phyloP scores from a whole-genome alignment of 2,113 vertebrate genomes.

The Bubalus kerabau region DNA sequence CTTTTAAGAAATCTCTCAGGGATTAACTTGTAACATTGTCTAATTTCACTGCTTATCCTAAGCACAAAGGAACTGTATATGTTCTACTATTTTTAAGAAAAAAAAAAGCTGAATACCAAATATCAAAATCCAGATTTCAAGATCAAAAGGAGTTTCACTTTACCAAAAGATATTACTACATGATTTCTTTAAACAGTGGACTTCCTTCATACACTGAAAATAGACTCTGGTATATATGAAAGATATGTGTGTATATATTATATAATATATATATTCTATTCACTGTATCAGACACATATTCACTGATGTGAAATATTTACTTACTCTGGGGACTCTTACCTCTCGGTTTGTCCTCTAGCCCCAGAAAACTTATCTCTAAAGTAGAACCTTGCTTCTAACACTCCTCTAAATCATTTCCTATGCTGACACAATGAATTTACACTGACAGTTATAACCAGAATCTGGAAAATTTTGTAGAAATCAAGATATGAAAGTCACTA shows the following conservation, averaged over 20 bases:
- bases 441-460: not conserved
- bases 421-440: not conserved
- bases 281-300: not conserved
- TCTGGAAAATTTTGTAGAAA: not conserved
- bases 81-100: not conserved
- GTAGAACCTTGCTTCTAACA: not conserved
- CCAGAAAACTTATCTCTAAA: not conserved
- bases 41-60: not conserved
- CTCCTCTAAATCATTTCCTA: not conserved
- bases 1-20: not conserved
- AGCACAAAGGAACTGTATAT: not conserved
- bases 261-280: not conserved
- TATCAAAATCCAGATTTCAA: not conserved
- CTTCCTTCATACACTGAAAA: not conserved
- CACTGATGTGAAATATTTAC: not conserved
- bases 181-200: not conserved
- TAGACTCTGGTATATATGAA: not conserved
- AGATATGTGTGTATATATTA: not conserved
- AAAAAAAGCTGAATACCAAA: not conserved
- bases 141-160: not conserved
- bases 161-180: not conserved
- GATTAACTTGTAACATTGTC: not conserved
- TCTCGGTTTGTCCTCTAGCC: not conserved
- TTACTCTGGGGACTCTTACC: not conserved
- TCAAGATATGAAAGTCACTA: not conserved